phyloP scores from a whole-genome alignment of 2,797 vertebrate genomes.

The Gymnothorax javanicus region DNA sequence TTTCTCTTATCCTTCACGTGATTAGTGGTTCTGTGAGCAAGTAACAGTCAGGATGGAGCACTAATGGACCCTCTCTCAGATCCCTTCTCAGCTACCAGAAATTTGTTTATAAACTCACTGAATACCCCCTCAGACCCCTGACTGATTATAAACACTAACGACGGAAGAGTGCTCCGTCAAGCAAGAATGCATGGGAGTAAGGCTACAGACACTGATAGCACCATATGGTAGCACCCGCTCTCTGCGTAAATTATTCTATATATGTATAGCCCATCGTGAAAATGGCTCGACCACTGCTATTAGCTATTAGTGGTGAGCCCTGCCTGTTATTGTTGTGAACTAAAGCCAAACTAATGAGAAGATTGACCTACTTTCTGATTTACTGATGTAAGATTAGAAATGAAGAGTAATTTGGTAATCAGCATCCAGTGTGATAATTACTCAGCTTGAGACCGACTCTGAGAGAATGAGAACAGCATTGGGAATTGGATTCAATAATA shows the following conservation, averaged over 20 bases:
- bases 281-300: neutral
- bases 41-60: neutral
- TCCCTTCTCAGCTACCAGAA: neutral
- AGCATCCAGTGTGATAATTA: neutral
- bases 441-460: neutral
- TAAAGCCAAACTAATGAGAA: neutral
- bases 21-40: neutral
- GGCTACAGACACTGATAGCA: neutral
- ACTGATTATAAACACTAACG: constrained; percentile 18
- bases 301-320: neutral
- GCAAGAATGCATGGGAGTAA: constrained; percentile 2
- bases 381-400: neutral
- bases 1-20: neutral
- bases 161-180: constrained; percentile 5
- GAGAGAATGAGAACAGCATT: neutral
- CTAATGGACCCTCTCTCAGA: neutral
- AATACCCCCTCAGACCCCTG: neutral
- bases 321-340: neutral
- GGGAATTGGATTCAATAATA: neutral
- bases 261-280: neutral
- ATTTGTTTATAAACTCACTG: neutral
- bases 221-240: neutral
- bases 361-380: neutral
- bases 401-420: no score
- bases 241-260: neutral